Evolutionary conservation across 2,113 vertebrate genomes (phyloP), one percentile per base, ranked within the genome.

Genomic region (Bos javanicus): DNA sequence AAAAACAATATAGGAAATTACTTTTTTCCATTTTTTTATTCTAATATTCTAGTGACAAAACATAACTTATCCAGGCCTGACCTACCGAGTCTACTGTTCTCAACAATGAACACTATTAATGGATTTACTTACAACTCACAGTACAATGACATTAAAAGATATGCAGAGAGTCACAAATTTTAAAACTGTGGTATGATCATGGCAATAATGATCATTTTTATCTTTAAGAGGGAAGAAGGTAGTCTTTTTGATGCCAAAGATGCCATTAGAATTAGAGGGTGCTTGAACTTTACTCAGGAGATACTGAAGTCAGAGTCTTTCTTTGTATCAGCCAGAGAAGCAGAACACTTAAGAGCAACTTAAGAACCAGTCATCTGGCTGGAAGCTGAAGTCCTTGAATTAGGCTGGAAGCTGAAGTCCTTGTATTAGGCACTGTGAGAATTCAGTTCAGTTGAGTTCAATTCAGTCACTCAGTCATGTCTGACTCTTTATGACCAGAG

Each of bases 251-350:
- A 85, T 59, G 54, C 54, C 80, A 94, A 87, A 85, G 23, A 94
- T 92, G 33, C 30, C 59, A 96, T 94, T 85, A 76, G 57, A 94
- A 97, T 94, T 94, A 92, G 54, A 96, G 33, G 56, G 56, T 94
- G 28, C 60, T 71, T 90, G 71, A 92, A 92, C 91, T 92, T 89
- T 76, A 89, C 59, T 94, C 83, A 92, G 28, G 28, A 97, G 62
- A 91, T 76, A 92, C 26, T 59, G 48, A 95, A 57, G 7, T 92
- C 59, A 81, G 26, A 16, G 92, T 71, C 64, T 94, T 92, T 91
- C 7, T 36, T 81, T 52, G 62, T 43, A 94, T 85, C 30, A 62
- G n/a, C 46, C 67, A 95, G 50, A 94, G 71, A 94, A 91, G 23
- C 48, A 78, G 64, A 88, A 96, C 54, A 91, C 57, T 96, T 93